Percentiles rank a stretch among this genome's conserved stretches.
These are phyloP conservation scores for Saguinus midas DNA, from an alignment of 2,113 vertebrate genomes.

Conservation along the genomic window DNA sequence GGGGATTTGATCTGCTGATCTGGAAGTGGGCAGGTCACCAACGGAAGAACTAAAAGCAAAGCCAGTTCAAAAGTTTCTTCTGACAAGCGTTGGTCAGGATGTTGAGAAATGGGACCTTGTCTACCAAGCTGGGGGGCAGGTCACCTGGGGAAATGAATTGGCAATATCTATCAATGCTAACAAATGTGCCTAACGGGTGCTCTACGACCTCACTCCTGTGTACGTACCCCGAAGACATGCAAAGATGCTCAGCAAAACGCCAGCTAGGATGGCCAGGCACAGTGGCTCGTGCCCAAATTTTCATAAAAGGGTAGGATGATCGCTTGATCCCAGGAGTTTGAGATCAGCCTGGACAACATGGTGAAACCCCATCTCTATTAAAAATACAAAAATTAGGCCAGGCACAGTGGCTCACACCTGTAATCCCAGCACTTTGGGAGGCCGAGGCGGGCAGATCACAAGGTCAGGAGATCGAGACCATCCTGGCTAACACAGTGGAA, in stretches of 20 bases:
- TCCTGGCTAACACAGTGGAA: too few relatives aligned
- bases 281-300: too few relatives aligned
- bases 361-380: too few relatives aligned
- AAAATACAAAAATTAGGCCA: too few relatives aligned
- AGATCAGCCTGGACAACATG: too few relatives aligned
- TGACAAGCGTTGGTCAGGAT: not conserved
- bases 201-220: not conserved
- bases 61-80: not conserved
- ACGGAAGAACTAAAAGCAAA: not conserved
- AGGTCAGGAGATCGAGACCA: too few relatives aligned
- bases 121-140: rapidly evolving
- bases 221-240: not conserved
- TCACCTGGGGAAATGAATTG: not conserved
- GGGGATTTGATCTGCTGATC: not conserved
- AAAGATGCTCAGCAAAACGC: not conserved
- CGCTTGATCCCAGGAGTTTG: not conserved
- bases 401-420: too few relatives aligned
- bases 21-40: not conserved
- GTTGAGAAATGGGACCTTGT: not conserved
- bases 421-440: too few relatives aligned
- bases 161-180: not conserved
- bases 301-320: too few relatives aligned
- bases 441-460: rapidly evolving
- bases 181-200: too few relatives aligned
- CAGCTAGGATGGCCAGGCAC: too few relatives aligned